These are phyloP conservation scores for Mimas tiliae DNA, from an alignment of 2,888 invertebrate genomes.

Conservation along the genomic window DNA sequence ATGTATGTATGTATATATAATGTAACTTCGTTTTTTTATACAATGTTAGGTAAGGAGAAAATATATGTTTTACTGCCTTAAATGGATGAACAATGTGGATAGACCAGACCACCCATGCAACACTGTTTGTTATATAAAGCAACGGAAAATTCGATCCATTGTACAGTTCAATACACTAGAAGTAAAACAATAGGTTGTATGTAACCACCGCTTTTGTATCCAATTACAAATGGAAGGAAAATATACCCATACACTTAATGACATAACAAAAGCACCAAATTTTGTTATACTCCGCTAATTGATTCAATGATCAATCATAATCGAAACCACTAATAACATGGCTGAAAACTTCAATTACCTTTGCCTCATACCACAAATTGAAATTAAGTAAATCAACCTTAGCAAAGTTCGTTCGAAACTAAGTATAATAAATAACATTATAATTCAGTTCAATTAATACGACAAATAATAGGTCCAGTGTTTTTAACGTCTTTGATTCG, in stretches of 20 bases:
- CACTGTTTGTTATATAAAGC: neutral
- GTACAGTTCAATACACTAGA: conserved; percentile 15
- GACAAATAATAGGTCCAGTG: conserved; percentile 2
- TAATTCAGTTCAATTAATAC: conserved; percentile 12
- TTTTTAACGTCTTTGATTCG: conserved; percentile 1
- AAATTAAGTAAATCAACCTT: neutral
- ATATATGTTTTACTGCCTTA: neutral
- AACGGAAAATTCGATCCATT: conserved; percentile 9
- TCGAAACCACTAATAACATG: conserved; percentile 2
- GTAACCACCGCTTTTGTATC: conserved; percentile 10
- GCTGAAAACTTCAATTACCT: conserved; percentile 16
- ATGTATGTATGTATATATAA: no score
- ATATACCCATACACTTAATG: neutral
- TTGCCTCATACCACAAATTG: conserved; percentile 18
- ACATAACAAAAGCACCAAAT: neutral
- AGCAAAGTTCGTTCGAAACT: neutral
- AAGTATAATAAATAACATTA: neutral
- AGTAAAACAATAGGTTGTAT: conserved; percentile 22
- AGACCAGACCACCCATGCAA: conserved; percentile 6
- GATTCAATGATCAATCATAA: neutral
- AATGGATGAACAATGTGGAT: conserved; percentile 11
- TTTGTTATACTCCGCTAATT: neutral
- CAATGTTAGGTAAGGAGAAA: conserved; percentile 1
- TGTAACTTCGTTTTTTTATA: neutral
- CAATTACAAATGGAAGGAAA: neutral